Evolutionary conservation across 2,113 vertebrate species (phyloP).

Genomic region (Thymallus thymallus): DNA sequence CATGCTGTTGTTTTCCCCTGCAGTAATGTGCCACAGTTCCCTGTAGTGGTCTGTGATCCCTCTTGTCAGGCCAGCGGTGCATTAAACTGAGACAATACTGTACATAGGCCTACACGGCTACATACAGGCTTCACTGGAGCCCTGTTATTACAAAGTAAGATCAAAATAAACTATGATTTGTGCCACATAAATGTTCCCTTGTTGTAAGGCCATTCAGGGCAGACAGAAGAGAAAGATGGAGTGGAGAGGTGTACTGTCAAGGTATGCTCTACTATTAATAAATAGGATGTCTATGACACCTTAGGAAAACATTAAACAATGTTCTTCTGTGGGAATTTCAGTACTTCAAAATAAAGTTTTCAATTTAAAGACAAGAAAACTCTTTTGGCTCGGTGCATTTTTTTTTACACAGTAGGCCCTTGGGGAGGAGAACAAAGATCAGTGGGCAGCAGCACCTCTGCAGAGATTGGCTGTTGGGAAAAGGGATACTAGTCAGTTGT

Average conservation of each 20-base stretch:
- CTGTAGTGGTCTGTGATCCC: background rate
- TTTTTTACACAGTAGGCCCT: slow-evolving; percentile 3
- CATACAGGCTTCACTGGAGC: slow-evolving; percentile 8
- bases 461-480: slow-evolving; percentile 27
- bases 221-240: background rate
- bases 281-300: background rate
- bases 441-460: slow-evolving; percentile 52
- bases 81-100: slow-evolving; percentile 7
- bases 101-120: background rate
- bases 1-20: background rate
- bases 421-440: slow-evolving; percentile 33
- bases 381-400: background rate
- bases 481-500: too few relatives aligned
- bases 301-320: too few relatives aligned
- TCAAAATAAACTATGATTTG: background rate
- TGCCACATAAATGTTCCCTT: background rate
- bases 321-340: too few relatives aligned
- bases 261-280: too few relatives aligned
- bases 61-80: slow-evolving; percentile 20
- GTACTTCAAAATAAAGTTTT: too few relatives aligned
- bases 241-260: background rate
- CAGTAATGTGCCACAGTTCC: background rate
- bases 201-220: slow-evolving; percentile 6
- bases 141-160: background rate
- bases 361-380: too few relatives aligned